Percentiles rank a stretch among this genome's conserved stretches.
phyloP scores from a whole-genome alignment of 2,797 vertebrate species.

The Premnoplex brunnescens region DNA sequence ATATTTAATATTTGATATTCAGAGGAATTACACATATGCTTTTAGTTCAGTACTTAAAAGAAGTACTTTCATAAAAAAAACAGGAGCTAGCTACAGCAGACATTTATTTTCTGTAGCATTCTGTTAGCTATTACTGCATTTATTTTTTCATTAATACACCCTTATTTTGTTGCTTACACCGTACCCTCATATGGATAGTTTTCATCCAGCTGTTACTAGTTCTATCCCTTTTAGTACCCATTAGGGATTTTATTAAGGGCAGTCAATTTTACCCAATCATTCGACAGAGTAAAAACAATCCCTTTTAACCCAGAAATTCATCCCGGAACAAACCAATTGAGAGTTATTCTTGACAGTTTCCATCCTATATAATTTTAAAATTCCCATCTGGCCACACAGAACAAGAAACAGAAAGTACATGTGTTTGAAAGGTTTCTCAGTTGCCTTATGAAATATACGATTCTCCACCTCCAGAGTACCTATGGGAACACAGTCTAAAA shows the following conservation, averaged over 20 bases:
- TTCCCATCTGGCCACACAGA: background rate
- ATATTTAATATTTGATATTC: conserved; percentile 14
- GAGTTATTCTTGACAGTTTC: background rate
- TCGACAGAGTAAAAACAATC: background rate
- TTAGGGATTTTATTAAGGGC: background rate
- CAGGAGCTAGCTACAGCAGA: background rate
- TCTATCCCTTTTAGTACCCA: background rate
- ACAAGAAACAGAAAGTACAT: background rate
- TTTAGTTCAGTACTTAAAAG: background rate
- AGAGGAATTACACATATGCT: background rate
- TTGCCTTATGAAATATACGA: background rate
- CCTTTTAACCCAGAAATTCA: background rate
- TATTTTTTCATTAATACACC: background rate
- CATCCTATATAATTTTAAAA: background rate
- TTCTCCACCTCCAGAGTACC: background rate
- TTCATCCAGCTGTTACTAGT: background rate
- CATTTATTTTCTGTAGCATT: background rate
- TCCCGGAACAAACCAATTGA: background rate
- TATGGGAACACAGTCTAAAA: background rate
- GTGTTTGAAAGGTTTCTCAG: background rate
- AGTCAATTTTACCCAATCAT: background rate
- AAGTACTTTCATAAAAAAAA: background rate
- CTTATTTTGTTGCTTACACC: background rate
- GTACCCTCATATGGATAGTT: background rate
- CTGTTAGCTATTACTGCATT: background rate